phyloP scores from a whole-genome alignment of 2,888 invertebrate species.

The Psylliodes chrysocephalus region DNA sequence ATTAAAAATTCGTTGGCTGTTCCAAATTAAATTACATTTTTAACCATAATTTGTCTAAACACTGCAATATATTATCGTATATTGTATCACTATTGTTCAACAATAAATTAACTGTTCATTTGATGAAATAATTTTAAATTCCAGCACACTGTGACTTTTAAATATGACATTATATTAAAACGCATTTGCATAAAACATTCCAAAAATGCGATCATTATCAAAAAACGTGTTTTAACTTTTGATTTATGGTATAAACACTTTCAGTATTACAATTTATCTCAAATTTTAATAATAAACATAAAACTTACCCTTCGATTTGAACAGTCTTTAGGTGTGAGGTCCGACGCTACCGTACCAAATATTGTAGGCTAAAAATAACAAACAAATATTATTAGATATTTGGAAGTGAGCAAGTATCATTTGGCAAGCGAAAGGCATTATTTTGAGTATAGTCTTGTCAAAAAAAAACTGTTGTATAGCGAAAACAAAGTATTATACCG shows the following conservation, averaged over 20 bases:
- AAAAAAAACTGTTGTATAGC: conserved; percentile 28
- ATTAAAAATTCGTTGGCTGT: too few species aligned
- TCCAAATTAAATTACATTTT: too few species aligned
- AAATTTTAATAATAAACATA: background rate
- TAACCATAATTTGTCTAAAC: too few species aligned
- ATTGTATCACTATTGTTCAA: too few species aligned
- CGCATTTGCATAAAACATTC: too few species aligned
- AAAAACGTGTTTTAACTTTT: too few species aligned
- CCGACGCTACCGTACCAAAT: conserved; percentile 72
- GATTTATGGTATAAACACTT: background rate
- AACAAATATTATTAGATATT: conserved; percentile 37
- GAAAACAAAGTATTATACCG: conserved; percentile 23
- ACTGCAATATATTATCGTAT: too few species aligned
- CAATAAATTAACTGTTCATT: too few species aligned
- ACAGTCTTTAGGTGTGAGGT: conserved; percentile 71
- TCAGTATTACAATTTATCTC: conserved; percentile 2
- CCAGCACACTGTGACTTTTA: too few species aligned
- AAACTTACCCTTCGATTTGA: conserved; percentile 70
- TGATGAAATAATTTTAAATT: too few species aligned
- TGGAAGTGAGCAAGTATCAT: conserved; percentile 32
- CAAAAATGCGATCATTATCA: too few species aligned
- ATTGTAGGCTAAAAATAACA: conserved; percentile 70
- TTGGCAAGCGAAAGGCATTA: conserved; percentile 37
- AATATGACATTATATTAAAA: too few species aligned
- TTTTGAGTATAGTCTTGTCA: conserved; percentile 10